Evolutionary conservation across 2,113 vertebrate genomes (phyloP).

Genomic region (Tachysurus fulvidraco): DNA sequence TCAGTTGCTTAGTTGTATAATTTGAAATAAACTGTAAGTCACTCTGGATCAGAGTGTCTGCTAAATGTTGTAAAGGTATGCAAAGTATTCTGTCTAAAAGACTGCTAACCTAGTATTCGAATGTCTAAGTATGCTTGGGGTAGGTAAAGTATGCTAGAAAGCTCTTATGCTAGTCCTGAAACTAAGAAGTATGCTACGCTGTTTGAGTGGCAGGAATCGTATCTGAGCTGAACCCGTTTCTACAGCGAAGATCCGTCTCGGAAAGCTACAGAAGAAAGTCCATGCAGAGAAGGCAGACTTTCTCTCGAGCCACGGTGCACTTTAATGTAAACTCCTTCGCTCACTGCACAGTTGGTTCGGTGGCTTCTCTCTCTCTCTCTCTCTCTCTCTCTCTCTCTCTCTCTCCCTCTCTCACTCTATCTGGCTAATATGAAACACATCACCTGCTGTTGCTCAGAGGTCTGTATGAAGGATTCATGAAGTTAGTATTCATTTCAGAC

Average conservation of each 20-base stretch:
- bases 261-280: background rate
- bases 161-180: background rate
- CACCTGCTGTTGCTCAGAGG: slow-evolving; percentile 65
- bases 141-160: background rate
- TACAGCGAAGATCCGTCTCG: background rate
- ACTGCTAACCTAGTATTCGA: background rate
- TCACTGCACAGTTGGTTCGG: slow-evolving; percentile 45
- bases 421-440: slow-evolving; percentile 53
- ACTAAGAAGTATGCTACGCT: no score
- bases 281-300: background rate
- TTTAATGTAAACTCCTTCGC: slow-evolving; percentile 48
- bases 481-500: slow-evolving; percentile 62
- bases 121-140: background rate
- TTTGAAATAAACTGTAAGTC: no score
- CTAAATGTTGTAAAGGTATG: no score
- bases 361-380: background rate
- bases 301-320: slow-evolving; percentile 55
- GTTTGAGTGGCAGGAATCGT: background rate
- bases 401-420: slow-evolving; percentile 14
- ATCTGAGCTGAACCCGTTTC: background rate
- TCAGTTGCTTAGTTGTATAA: no score
- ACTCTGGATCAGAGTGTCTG: no score
- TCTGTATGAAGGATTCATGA: slow-evolving; percentile 63
- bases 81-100: no score
- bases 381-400: no score